A percentile compares a stretch with the other conserved stretches of the same genome.
These are phyloP conservation scores for Dione juno DNA, from an alignment of 2,888 invertebrate species.

Conservation along the genomic window DNA sequence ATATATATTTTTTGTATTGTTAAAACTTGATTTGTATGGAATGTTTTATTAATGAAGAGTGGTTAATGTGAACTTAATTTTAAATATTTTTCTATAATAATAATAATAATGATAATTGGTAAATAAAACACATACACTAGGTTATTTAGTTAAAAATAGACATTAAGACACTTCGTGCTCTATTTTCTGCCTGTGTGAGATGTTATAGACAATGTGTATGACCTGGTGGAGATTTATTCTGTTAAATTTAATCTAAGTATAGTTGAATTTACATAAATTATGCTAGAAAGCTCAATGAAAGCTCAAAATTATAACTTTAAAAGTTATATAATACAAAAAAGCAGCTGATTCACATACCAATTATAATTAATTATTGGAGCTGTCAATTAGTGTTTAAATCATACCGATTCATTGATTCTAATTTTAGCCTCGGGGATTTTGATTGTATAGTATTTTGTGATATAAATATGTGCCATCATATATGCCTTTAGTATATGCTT, in stretches of 20 bases:
- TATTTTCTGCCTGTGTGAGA: too few species aligned
- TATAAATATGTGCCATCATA: conserved; percentile 3
- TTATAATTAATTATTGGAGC: conserved; percentile 52
- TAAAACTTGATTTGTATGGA: not conserved
- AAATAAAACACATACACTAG: too few species aligned
- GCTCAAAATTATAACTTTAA: not conserved
- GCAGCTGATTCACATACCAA: conserved; percentile 48
- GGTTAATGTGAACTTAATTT: too few species aligned
- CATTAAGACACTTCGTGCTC: too few species aligned
- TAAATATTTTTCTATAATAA: too few species aligned
- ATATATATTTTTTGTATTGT: conserved; percentile 10
- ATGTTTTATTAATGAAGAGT: not conserved
- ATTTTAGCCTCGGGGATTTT: conserved; percentile 43
- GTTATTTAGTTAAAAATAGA: too few species aligned
- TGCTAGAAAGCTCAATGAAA: not conserved
- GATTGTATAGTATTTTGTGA: not conserved
- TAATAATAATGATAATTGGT: too few species aligned
- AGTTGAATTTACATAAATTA: not conserved
- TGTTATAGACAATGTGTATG: too few species aligned
- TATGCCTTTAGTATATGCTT: not conserved
- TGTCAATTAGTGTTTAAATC: conserved; percentile 52
- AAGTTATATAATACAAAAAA: conserved; percentile 25
- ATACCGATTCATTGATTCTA: conserved; percentile 46
- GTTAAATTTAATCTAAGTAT: too few species aligned
- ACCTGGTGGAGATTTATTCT: too few species aligned